Conservation (phyloP, 2,113 vertebrate genomes). For the Coracopsis vasa region DNA sequence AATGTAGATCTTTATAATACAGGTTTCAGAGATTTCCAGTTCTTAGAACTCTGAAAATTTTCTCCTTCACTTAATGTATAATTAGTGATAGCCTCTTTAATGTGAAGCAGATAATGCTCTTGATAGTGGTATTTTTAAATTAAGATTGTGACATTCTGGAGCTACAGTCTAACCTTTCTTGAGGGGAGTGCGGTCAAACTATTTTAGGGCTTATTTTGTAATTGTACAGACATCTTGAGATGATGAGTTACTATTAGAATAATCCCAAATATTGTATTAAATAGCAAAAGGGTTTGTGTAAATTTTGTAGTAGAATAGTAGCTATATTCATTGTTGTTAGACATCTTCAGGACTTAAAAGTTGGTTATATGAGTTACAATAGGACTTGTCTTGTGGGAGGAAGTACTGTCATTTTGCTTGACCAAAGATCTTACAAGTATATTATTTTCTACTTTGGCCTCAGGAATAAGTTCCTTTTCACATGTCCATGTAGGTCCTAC, state of each 20-base stretch:
- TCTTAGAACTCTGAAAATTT: not conserved
- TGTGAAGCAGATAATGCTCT: not conserved
- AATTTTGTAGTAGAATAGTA: not conserved
- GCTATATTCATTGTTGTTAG: not conserved
- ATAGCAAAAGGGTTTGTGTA: not conserved
- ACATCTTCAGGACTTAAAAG: not conserved
- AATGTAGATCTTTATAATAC: not conserved
- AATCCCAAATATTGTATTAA: not conserved
- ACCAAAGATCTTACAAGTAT: not conserved
- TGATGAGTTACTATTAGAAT: not conserved
- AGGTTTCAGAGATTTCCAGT: not conserved
- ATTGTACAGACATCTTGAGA: not conserved
- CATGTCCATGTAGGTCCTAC: accelerated
- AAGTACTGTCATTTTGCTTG: not conserved
- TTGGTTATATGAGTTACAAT: not conserved
- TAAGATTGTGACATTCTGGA: not conserved
- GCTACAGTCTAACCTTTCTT: not conserved
- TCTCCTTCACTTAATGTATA: not conserved
- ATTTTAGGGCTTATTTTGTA: not conserved
- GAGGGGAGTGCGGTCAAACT: not conserved
- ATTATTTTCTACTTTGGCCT: not conserved
- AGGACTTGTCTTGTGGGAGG: not conserved
- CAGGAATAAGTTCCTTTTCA: not conserved
- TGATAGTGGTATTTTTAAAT: not conserved
- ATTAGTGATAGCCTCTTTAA: not conserved